Conservation (phyloP, 2,888 invertebrate species). For the Philaethria dido region DNA sequence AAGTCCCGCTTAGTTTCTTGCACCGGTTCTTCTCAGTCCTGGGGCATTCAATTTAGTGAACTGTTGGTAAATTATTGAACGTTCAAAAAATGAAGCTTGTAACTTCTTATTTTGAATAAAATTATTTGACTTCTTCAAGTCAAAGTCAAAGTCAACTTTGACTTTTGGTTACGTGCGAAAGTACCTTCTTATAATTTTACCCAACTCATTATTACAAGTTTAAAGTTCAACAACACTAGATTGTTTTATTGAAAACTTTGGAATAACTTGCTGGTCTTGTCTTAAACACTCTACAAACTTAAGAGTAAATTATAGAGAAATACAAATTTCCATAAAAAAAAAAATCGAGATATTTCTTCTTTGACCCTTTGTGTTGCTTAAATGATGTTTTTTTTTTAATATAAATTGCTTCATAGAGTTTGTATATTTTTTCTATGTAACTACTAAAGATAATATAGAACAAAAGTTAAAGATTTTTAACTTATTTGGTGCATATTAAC, state of each 20-base stretch:
- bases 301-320: slow-evolving; percentile 11
- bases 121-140: no score
- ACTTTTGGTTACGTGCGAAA: no score
- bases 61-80: no score
- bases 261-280: slow-evolving; percentile 2
- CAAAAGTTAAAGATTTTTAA: no score
- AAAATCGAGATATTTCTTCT: not conserved
- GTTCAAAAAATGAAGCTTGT: no score
- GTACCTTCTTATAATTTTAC: not conserved
- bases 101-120: no score
- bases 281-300: slow-evolving; percentile 8
- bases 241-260: slow-evolving; percentile 17
- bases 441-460: no score
- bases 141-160: no score
- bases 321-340: slow-evolving; percentile 5
- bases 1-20: no score
- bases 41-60: no score
- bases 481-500: no score
- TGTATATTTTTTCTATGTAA: not conserved
- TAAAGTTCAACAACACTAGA: not conserved
- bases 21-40: no score
- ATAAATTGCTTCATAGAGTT: not conserved
- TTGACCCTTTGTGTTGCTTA: not conserved
- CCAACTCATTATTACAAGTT: not conserved
- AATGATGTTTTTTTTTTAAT: not conserved